phyloP scores from a whole-genome alignment of 2,888 invertebrate genomes.

The Clusia tigrina region DNA sequence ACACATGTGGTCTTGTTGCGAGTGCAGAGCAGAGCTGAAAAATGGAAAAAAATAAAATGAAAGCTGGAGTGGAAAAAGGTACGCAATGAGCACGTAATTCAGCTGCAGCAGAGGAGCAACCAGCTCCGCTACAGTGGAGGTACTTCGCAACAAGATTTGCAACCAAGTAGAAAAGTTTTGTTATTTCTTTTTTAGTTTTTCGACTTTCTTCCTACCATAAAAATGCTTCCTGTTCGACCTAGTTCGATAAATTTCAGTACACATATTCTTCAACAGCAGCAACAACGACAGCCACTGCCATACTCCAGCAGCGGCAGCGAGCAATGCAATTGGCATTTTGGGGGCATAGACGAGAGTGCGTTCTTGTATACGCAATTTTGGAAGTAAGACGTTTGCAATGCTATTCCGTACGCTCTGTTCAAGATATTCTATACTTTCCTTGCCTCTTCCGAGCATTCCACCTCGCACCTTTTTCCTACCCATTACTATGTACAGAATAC shows the following conservation, averaged over 20 bases:
- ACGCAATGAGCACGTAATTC: neutral
- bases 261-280: neutral
- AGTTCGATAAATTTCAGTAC: neutral
- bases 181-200: neutral
- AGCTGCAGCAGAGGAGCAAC: conserved; percentile 1
- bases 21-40: no score
- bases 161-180: neutral
- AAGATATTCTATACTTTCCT: neutral
- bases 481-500: neutral
- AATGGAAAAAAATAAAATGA: neutral
- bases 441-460: neutral
- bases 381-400: neutral
- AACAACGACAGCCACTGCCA: neutral
- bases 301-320: neutral
- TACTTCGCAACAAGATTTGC: neutral
- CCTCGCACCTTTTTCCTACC: neutral
- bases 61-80: neutral
- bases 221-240: neutral
- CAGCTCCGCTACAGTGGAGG: neutral
- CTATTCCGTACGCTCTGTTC: neutral
- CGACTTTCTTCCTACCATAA: neutral
- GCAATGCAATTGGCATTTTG: conserved; percentile 7
- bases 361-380: conserved; percentile 4
- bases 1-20: no score
- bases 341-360: neutral